These are phyloP conservation scores for Grantiella picta DNA, from an alignment of 2,113 vertebrate genomes.

Conservation along the genomic window DNA sequence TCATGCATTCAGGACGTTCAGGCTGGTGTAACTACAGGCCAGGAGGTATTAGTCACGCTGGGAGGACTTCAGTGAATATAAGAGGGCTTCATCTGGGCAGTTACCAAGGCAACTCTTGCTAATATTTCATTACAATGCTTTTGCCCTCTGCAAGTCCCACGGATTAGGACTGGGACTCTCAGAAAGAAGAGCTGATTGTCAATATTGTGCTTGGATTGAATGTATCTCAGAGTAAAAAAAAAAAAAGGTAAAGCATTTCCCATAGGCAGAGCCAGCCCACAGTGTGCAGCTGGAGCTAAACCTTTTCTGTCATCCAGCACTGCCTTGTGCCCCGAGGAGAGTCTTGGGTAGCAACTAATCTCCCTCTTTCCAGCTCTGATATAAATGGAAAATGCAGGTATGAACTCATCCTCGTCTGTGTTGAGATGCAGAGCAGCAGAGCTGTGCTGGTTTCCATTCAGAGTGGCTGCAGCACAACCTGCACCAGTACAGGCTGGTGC, in stretches of 20 bases:
- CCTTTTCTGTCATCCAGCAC: neutral
- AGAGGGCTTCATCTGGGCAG: slow-evolving; percentile 63
- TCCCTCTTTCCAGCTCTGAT: neutral
- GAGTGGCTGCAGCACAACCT: neutral
- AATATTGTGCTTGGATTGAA: slow-evolving; percentile 39
- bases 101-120: slow-evolving; percentile 71
- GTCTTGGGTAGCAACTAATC: neutral
- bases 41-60: slow-evolving; percentile 63
- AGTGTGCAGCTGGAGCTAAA: neutral
- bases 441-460: neutral
- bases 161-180: slow-evolving; percentile 49
- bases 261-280: neutral
- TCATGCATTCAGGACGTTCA: slow-evolving; percentile 26
- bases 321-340: neutral
- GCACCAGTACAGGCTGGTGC: neutral
- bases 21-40: slow-evolving; percentile 42
- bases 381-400: neutral
- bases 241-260: neutral
- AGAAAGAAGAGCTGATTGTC: slow-evolving; percentile 59
- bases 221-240: neutral
- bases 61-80: slow-evolving; percentile 52
- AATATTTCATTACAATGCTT: slow-evolving; percentile 67
- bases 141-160: neutral
- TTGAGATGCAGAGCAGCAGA: neutral
- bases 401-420: neutral